phyloP scores from a whole-genome alignment of 2,113 vertebrate genomes.

The Thamnaconus septentrionalis region DNA sequence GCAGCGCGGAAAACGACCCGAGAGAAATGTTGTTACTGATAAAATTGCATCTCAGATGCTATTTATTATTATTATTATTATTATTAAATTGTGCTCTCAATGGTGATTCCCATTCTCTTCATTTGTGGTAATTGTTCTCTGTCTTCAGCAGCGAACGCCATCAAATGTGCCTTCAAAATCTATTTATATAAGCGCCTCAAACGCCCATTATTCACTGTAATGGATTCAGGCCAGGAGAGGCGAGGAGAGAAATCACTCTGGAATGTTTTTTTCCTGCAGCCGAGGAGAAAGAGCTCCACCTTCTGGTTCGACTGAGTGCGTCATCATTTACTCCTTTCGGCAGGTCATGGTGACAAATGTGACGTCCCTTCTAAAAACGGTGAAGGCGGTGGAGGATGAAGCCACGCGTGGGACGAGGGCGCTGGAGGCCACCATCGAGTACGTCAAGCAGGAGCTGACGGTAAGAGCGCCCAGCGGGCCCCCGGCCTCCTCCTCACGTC shows the following conservation, averaged over 20 bases:
- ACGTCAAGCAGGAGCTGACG: conserved; percentile 97
- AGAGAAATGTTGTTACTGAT: no score
- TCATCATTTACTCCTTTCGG: conserved; percentile 22
- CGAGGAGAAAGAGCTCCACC: conserved; percentile 50
- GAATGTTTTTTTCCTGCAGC: neutral
- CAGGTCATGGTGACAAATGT: conserved; percentile 99
- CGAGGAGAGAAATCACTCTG: conserved; percentile 6
- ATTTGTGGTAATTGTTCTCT: neutral
- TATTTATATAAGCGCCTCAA: conserved; percentile 12
- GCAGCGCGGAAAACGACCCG: neutral
- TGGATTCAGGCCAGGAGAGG: neutral
- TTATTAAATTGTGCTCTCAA: no score
- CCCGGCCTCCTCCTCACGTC: conserved; percentile 13
- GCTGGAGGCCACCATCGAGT: conserved; percentile 95
- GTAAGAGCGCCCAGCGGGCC: conserved; percentile 70
- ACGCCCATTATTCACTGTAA: neutral
- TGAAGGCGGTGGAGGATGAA: conserved; percentile 98
- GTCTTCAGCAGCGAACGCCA: neutral
- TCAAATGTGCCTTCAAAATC: neutral
- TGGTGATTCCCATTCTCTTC: no score
- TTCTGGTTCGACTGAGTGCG: conserved; percentile 46
- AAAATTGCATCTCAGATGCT: no score
- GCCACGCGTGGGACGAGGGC: conserved; percentile 96
- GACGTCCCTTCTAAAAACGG: conserved; percentile 96
- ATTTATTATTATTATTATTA: no score